Conservation (phyloP, 2,888 invertebrate genomes). For the Euzophera pinguis region DNA sequence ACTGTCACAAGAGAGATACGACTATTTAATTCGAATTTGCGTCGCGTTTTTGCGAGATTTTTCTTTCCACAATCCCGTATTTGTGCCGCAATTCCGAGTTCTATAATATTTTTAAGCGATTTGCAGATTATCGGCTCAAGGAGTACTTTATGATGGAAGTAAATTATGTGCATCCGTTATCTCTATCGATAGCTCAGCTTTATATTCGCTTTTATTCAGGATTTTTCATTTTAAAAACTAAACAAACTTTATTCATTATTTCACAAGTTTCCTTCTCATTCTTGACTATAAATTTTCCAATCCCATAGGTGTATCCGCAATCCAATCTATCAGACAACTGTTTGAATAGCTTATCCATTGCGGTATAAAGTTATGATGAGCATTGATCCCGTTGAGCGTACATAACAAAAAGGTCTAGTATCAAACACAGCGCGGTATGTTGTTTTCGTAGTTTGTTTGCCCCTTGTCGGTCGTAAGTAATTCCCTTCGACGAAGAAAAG, state of each 20-base stretch:
- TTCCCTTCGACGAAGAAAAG: slow-evolving; percentile 61
- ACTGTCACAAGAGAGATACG: slow-evolving; percentile 62
- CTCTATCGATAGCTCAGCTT: too few species aligned
- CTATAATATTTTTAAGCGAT: slow-evolving; percentile 37
- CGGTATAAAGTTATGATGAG: slow-evolving; percentile 20
- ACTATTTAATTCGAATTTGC: slow-evolving; percentile 70
- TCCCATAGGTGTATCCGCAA: slow-evolving; percentile 1
- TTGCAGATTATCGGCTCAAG: slow-evolving; percentile 20
- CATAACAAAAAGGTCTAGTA: slow-evolving; percentile 38
- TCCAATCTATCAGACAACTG: slow-evolving; percentile 14
- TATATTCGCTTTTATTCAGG: too few species aligned
- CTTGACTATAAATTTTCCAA: not conserved
- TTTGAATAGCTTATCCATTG: slow-evolving; percentile 13
- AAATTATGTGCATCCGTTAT: not conserved
- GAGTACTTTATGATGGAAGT: not conserved
- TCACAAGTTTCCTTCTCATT: not conserved
- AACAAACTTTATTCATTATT: not conserved
- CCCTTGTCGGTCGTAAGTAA: slow-evolving; percentile 66
- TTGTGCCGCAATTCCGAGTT: slow-evolving; percentile 37
- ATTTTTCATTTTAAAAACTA: too few species aligned
- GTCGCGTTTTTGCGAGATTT: slow-evolving; percentile 56
- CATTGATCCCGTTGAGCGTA: slow-evolving; percentile 19
- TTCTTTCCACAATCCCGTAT: slow-evolving; percentile 38
- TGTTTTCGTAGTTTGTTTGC: slow-evolving; percentile 62
- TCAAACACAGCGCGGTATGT: slow-evolving; percentile 54